These are phyloP conservation scores for Rhizomys pruinosus DNA, from an alignment of 2,113 vertebrate genomes.

Conservation along the genomic window DNA sequence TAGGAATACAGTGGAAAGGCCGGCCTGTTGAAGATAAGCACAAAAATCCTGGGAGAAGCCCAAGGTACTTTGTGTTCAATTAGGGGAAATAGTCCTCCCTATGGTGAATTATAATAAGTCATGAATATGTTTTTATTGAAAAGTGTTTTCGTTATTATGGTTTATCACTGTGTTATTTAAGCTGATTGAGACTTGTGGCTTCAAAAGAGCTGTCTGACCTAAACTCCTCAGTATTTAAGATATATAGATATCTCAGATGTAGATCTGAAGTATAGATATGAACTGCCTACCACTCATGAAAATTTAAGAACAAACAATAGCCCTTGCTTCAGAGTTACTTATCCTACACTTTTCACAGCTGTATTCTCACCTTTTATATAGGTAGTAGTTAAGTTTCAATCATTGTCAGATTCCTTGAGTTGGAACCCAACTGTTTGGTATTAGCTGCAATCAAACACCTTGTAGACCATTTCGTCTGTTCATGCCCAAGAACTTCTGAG, in stretches of 20 bases:
- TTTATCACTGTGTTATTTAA: neutral
- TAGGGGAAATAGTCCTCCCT: neutral
- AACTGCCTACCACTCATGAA: neutral
- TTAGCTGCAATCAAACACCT: neutral
- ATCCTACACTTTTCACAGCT: neutral
- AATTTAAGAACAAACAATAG: neutral
- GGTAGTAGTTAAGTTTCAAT: neutral
- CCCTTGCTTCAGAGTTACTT: neutral
- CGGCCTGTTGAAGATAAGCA: constrained; percentile 8
- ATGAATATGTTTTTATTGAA: neutral
- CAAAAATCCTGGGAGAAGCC: neutral
- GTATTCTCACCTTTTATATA: neutral
- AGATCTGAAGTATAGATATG: neutral
- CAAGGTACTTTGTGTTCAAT: constrained; percentile 41
- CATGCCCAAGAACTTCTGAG: neutral
- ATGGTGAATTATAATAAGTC: neutral
- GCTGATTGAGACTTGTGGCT: neutral
- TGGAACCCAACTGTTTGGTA: neutral
- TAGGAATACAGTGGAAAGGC: constrained; percentile 40
- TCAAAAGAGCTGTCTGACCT: neutral
- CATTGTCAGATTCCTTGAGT: neutral
- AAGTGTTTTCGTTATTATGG: neutral
- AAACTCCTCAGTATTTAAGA: neutral
- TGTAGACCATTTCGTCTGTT: neutral
- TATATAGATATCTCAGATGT: neutral